Conservation (phyloP, 2,797 vertebrate genomes). For the Mormyrus proboscirostris region DNA sequence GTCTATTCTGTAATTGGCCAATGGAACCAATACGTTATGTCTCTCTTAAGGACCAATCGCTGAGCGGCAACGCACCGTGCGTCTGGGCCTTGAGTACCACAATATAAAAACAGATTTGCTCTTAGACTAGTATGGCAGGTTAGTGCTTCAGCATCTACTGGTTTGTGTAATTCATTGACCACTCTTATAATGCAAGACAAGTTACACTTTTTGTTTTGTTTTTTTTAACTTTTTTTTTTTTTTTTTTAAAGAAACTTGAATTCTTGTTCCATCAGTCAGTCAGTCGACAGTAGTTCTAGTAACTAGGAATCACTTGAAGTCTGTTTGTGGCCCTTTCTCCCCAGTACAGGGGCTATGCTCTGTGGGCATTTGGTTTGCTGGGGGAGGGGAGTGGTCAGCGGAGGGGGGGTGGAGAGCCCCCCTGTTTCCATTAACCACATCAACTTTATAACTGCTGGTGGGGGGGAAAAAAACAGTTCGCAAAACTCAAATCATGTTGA, state of each 20-base stretch:
- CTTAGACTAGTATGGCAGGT: slow-evolving; percentile 33
- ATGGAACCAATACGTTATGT: slow-evolving; percentile 37
- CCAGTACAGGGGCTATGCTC: background rate
- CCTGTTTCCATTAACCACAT: slow-evolving; percentile 37
- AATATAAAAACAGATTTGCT: slow-evolving; percentile 44
- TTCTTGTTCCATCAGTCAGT: slow-evolving; percentile 26
- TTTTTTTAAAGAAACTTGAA: slow-evolving; percentile 23
- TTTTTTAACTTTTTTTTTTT: slow-evolving; percentile 6
- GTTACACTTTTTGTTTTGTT: slow-evolving; percentile 26
- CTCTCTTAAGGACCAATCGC: slow-evolving; percentile 54
- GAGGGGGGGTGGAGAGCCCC: background rate
- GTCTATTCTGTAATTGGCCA: slow-evolving; percentile 48
- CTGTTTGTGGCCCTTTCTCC: slow-evolving; percentile 30
- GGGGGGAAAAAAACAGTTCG: background rate
- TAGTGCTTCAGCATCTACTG: slow-evolving; percentile 41
- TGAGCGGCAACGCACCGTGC: slow-evolving; percentile 36
- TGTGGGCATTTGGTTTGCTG: background rate
- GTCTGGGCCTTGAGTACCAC: slow-evolving; percentile 40
- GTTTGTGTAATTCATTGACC: slow-evolving; percentile 27
- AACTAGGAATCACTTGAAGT: slow-evolving; percentile 16
- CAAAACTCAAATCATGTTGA: background rate
- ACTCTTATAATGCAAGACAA: slow-evolving; percentile 27
- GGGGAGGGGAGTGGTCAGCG: background rate
- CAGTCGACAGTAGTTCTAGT: background rate
- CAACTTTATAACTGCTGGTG: slow-evolving; percentile 50